Base-by-base conservation (phyloP, 2,888 invertebrate species). In the Sminthurides aquaticus region DNA sequence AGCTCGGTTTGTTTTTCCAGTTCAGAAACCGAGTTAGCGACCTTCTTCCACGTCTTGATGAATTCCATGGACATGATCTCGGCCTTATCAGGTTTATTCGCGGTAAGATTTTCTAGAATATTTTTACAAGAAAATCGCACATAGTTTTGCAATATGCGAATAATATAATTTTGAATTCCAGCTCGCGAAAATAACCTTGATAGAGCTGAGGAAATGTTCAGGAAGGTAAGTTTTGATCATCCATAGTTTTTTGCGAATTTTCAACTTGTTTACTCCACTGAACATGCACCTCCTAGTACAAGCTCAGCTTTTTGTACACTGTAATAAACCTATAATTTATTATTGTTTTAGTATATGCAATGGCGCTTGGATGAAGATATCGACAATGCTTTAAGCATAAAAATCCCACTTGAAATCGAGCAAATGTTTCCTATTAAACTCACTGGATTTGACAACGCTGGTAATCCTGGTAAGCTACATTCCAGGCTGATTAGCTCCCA, bases 201-300 rank as follows among this genome's bases (percentile, higher is more conserved):
- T 1, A 55, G 43, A 18, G 62, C 62, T 24, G 62, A 26, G n/a
- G 62, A 55, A 22, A 62, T 62, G 62, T 54, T 62, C 24, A 29
- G 62, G n/a, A 62, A 62, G 49, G 60, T 60, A 48, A 24, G 22
- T 15, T 34, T 22, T 52, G 3, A 5, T 52, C 5, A 20, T 52
- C 5, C 20, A 52, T 5, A 20, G 52, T 52, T 20, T n/a, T n/a
- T n/a, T n/a, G n/a, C n/a, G n/a, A n/a, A n/a, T n/a, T n/a, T n/a
- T n/a, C n/a, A n/a, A n/a, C n/a, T n/a, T n/a, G n/a, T n/a, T n/a
- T n/a, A n/a, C n/a, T n/a, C n/a, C n/a, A n/a, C n/a, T n/a, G n/a
- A n/a, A n/a, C n/a, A n/a, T n/a, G n/a, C n/a, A n/a, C n/a, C n/a
- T n/a, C n/a, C n/a, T n/a, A n/a, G n/a, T n/a, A n/a, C n/a, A n/a